Evolutionary conservation across 2,113 vertebrate genomes (phyloP).

Genomic region (Heterocephalus glaber): DNA sequence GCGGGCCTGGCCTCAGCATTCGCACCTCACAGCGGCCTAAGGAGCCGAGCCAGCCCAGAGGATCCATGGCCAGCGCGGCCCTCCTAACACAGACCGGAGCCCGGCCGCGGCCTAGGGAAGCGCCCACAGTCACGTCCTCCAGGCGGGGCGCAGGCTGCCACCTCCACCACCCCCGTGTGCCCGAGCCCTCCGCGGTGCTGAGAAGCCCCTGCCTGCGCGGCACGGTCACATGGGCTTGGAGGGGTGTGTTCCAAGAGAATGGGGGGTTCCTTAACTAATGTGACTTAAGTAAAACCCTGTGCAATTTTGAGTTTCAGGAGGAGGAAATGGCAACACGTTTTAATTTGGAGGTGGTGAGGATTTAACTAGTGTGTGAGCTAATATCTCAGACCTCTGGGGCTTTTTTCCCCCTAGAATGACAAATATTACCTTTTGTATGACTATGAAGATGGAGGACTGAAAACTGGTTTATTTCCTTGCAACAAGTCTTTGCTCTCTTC

Average conservation of each 20-base stretch:
- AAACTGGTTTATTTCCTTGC: background rate
- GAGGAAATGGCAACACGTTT: background rate
- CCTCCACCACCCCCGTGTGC: too few species aligned
- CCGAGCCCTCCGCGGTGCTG: too few species aligned
- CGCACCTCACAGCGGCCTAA: background rate
- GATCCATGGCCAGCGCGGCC: slow-evolving; percentile 33
- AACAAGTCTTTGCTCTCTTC: background rate
- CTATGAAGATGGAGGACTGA: background rate
- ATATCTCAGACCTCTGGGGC: background rate
- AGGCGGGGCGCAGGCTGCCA: background rate
- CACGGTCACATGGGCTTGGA: too few species aligned
- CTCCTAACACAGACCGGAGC: too few species aligned
- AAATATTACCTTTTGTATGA: background rate
- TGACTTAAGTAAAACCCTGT: background rate
- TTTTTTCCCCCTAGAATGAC: background rate
- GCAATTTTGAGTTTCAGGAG: slow-evolving; percentile 51
- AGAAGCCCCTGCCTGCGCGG: too few species aligned
- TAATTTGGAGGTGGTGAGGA: background rate
- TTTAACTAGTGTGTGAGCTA: background rate
- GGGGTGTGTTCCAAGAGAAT: background rate
- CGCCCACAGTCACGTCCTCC: too few species aligned
- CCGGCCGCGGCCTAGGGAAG: too few species aligned
- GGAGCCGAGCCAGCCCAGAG: slow-evolving; percentile 26
- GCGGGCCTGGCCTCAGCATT: slow-evolving; percentile 60
- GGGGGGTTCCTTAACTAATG: slow-evolving; percentile 32